Evolutionary conservation across 2,113 vertebrate genomes (phyloP).

Genomic region (Caranx melampygus): DNA sequence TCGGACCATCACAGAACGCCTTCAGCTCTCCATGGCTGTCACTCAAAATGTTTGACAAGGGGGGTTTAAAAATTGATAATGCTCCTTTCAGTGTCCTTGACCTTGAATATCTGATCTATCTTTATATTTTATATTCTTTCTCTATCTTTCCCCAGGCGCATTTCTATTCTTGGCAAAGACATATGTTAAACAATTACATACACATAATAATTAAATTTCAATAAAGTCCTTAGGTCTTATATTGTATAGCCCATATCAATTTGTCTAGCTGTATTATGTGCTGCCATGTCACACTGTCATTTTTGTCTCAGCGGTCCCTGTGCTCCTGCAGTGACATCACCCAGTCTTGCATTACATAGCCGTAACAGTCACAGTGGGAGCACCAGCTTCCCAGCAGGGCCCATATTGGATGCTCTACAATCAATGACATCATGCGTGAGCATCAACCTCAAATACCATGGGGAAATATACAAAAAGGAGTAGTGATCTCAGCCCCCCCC

Average conservation of each 20-base stretch:
- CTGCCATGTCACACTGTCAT: slow-evolving; percentile 6
- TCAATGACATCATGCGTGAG: slow-evolving; percentile 72
- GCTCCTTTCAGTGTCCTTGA: slow-evolving; percentile 4
- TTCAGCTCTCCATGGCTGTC: slow-evolving; percentile 37
- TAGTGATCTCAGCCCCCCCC: slow-evolving; percentile 50
- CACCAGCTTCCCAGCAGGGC: slow-evolving; percentile 67
- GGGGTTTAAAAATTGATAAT: slow-evolving; percentile 1
- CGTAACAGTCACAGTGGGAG: slow-evolving; percentile 68
- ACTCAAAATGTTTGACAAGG: slow-evolving; percentile 30
- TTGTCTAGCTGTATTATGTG: not conserved
- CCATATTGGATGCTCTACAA: slow-evolving; percentile 61
- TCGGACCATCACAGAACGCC: slow-evolving; percentile 13
- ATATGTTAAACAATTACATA: not conserved
- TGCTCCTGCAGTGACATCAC: slow-evolving; percentile 69
- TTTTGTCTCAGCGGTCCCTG: slow-evolving; percentile 14
- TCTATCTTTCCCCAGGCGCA: not conserved
- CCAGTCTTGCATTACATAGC: slow-evolving; percentile 71
- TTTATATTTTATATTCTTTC: not conserved
- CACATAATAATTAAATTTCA: not conserved
- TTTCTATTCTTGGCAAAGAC: not conserved
- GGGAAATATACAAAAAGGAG: slow-evolving; percentile 55
- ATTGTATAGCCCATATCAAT: slow-evolving; percentile 3
- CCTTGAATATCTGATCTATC: slow-evolving; percentile 22
- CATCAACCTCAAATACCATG: slow-evolving; percentile 27
- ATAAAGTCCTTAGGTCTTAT: not conserved